Base-by-base conservation (phyloP, 2,888 invertebrate species). In the Agonopterix subpropinquella region DNA sequence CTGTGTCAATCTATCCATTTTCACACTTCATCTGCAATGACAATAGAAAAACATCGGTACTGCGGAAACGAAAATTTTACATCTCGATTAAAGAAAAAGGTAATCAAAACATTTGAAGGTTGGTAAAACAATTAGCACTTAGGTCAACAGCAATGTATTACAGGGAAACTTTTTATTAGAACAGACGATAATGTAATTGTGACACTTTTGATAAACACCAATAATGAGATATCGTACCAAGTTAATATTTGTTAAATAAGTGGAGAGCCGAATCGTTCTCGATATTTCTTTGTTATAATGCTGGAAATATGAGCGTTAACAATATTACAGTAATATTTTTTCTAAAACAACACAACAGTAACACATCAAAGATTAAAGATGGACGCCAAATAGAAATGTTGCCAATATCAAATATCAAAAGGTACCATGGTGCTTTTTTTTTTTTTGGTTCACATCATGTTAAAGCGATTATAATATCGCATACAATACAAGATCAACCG, bases 331-430 rank as follows among this genome's bases (percentile, higher is more conserved):
- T 67, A 68, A 67, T 64, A 77, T 75, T 79, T 80, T 77, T 70
- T 66, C 61, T 71, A 72, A 71, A 80, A 81, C 78, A 84, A 83
- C 80, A 86, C 81, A 86, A 84, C 80, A 85, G 85, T 80, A 86
- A 84, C 80, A 86, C 84, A 86, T 79, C 81, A 83, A 81, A 77
- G 76, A 80, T 74, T 77, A 84, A 87, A 87, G 87, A 88, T 88
- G 88, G 88, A 88, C 87, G 88, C 87, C 77, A 82, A 82, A 81
- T 81, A 74, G 70, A 73, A 63, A 73, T 80, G 80, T 84, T 85
- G 83, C 70, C 62, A 61, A 18, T 49, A 36, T 36, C 11, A 11
- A 18, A 18, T 18, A 2, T 18, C 18, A 18, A 18, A 2, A 13
- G 13, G 13, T 13, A 13, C 13, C 13, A 13, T 13, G 13, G 13